A percentile compares a stretch with the other conserved stretches of the same genome.
Conservation (phyloP, 2,888 invertebrate species). For the Dysmachus trigonus region DNA sequence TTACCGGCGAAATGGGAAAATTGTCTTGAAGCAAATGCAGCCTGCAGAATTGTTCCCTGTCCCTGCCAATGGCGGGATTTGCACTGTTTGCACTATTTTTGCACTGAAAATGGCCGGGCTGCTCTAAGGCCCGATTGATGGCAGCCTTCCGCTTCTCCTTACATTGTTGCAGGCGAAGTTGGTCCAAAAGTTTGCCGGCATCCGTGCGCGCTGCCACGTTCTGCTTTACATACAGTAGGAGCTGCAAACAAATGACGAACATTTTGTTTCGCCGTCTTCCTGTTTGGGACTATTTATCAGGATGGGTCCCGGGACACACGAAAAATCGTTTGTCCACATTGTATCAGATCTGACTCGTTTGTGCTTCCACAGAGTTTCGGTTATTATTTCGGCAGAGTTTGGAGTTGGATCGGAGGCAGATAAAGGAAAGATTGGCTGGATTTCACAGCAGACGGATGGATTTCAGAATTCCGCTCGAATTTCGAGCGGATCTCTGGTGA, state of each 20-base stretch:
- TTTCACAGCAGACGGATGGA: background rate
- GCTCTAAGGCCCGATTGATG: background rate
- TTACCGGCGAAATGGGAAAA: background rate
- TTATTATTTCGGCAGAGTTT: background rate
- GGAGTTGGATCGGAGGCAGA: background rate
- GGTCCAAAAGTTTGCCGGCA: background rate
- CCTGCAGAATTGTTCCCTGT: background rate
- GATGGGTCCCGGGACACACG: background rate
- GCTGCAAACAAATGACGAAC: slow-evolving; percentile 2
- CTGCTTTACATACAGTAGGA: background rate
- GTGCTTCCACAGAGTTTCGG: background rate
- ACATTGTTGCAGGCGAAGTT: background rate
- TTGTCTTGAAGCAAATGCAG: background rate
- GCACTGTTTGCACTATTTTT: background rate
- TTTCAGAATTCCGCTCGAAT: background rate
- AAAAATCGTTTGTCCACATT: background rate
- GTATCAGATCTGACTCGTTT: background rate
- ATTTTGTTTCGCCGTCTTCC: background rate
- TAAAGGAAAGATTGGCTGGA: background rate
- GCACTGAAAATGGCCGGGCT: background rate
- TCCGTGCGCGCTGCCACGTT: background rate
- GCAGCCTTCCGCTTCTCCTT: background rate
- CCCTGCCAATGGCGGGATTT: background rate
- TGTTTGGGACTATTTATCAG: background rate
- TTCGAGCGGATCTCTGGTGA: background rate